Conservation (phyloP, 2,113 vertebrate species). For the Thinocorus orbignyianus region DNA sequence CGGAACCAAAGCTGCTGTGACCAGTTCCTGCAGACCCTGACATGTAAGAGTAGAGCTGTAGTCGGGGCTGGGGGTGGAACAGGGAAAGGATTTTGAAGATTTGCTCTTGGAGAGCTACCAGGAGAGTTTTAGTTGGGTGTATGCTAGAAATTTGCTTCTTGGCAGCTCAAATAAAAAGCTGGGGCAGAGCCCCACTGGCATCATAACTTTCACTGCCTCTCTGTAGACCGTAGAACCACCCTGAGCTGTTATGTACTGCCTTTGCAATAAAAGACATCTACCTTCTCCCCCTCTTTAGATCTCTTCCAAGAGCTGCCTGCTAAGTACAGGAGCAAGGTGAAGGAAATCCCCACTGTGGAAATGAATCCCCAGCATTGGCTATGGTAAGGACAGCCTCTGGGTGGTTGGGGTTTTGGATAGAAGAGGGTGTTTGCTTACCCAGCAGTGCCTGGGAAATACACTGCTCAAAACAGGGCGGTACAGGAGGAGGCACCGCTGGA, state of each 20-base stretch:
- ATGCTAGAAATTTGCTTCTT: neutral
- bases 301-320: constrained; percentile 61
- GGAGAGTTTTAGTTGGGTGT: neutral
- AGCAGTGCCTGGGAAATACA: neutral
- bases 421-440: neutral
- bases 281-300: constrained; percentile 26
- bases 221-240: neutral
- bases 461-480: neutral
- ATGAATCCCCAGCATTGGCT: constrained; percentile 64
- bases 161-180: neutral
- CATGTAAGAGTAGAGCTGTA: constrained; percentile 73
- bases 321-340: constrained; percentile 52
- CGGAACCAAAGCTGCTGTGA: constrained; percentile 83
- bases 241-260: neutral
- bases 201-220: neutral
- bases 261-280: neutral
- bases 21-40: constrained; percentile 80
- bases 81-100: neutral
- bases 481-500: neutral
- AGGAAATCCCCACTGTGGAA: constrained; percentile 51
- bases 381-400: constrained; percentile 59
- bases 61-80: accelerated
- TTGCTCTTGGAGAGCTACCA: neutral
- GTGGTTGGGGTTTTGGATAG: neutral
- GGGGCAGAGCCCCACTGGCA: neutral